Evolutionary conservation across 2,888 invertebrate species (phyloP).

Genomic region (Eupithecia exiguata): DNA sequence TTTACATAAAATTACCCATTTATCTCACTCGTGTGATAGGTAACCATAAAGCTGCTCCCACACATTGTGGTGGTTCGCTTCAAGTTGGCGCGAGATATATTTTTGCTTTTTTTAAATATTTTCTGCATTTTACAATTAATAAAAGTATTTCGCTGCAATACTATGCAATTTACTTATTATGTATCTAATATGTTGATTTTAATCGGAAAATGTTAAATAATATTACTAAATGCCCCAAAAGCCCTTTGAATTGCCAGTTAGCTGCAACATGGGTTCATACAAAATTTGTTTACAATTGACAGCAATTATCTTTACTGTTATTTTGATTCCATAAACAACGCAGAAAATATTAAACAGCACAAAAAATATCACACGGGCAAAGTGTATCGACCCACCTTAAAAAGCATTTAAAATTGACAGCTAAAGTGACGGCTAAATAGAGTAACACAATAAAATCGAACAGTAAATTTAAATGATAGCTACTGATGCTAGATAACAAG

Average conservation of each 20-base stretch:
- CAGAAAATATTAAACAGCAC: background rate
- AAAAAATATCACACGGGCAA: background rate
- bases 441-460: conserved; percentile 47
- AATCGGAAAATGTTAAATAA: background rate
- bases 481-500: conserved; percentile 25
- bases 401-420: conserved; percentile 34
- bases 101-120: background rate
- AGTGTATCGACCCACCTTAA: background rate
- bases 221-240: background rate
- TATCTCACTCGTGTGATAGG: background rate
- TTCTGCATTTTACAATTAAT: background rate
- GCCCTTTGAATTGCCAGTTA: background rate
- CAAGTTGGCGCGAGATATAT: background rate
- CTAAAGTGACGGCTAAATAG: conserved; percentile 55
- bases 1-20: conserved; percentile 7
- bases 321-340: background rate
- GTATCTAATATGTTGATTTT: background rate
- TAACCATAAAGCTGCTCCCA: background rate
- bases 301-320: background rate
- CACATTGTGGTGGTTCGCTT: background rate
- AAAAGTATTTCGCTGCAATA: background rate
- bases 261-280: background rate
- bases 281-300: background rate
- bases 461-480: conserved; percentile 64
- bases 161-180: background rate